A percentile compares a stretch with the other conserved stretches of the same genome.
These are phyloP conservation scores for Tipula confusa DNA, from an alignment of 2,888 invertebrate species.

Conservation along the genomic window DNA sequence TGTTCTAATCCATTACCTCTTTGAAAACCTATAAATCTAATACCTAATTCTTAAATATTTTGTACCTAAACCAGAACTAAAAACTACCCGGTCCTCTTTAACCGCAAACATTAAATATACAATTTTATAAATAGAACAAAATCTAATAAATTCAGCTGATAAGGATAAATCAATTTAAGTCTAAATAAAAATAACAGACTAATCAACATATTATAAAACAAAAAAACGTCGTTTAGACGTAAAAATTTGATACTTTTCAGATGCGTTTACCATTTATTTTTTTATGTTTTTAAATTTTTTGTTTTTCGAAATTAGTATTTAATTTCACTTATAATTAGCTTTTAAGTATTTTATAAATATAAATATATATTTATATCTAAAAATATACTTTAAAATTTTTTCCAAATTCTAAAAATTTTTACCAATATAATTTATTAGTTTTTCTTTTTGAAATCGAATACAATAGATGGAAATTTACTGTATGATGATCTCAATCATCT, in stretches of 20 bases:
- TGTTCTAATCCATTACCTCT: too few relatives aligned
- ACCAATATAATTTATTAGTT: conserved; percentile 9
- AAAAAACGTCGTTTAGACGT: neutral
- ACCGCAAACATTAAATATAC: too few relatives aligned
- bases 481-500: conserved; percentile 21
- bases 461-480: neutral
- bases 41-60: neutral
- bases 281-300: neutral
- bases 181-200: neutral
- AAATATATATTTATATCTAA: conserved; percentile 1
- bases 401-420: neutral
- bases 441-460: conserved; percentile 1
- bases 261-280: neutral
- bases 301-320: neutral
- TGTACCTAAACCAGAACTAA: too few relatives aligned
- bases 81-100: too few relatives aligned
- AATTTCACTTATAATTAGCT: conserved; percentile 20
- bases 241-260: conserved; percentile 20
- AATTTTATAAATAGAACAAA: neutral
- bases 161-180: conserved; percentile 6
- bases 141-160: neutral
- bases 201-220: neutral
- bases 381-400: neutral
- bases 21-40: too few relatives aligned
- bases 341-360: conserved; percentile 25